Percentiles rank a stretch among this genome's conserved stretches.
phyloP scores from a whole-genome alignment of 1,140 invertebrate genomes.

The Acromyrmex heyeri region DNA sequence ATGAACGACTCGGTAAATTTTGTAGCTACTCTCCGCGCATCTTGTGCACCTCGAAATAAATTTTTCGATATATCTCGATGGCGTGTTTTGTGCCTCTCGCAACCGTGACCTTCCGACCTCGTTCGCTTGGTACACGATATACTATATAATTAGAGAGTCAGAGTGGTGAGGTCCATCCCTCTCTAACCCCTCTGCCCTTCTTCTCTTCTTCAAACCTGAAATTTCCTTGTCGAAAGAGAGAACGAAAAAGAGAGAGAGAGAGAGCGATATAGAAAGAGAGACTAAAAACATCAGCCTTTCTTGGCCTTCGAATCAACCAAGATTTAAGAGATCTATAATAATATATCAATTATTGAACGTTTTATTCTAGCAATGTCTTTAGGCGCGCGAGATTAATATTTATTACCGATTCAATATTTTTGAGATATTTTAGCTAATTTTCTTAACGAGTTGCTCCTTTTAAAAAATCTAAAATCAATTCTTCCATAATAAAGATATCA shows the following conservation, averaged over 20 bases:
- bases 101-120: conserved; percentile 76
- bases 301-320: conserved; percentile 6
- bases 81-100: conserved; percentile 72
- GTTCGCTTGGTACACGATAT: conserved; percentile 73
- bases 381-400: not conserved
- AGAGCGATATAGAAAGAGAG: not conserved
- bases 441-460: not conserved
- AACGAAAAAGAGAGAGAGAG: not conserved
- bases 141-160: conserved; percentile 78
- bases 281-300: not conserved
- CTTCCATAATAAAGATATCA: not conserved
- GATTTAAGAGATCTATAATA: conserved; percentile 28
- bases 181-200: conserved; percentile 29
- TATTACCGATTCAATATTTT: not conserved
- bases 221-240: conserved; percentile 9
- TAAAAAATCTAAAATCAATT: not conserved
- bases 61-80: conserved; percentile 75
- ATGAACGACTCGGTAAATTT: conserved; percentile 53
- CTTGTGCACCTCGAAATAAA: conserved; percentile 42
- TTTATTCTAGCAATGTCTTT: not conserved
- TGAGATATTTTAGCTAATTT: not conserved
- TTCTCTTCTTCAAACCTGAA: conserved; percentile 35
- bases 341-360: conserved; percentile 16
- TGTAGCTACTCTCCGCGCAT: conserved; percentile 29
- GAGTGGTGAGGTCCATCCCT: conserved; percentile 65